Evolutionary conservation across 2,888 invertebrate genomes (phyloP), one percentile per base, ranked within the genome.

Genomic region (Sesia apiformis): DNA sequence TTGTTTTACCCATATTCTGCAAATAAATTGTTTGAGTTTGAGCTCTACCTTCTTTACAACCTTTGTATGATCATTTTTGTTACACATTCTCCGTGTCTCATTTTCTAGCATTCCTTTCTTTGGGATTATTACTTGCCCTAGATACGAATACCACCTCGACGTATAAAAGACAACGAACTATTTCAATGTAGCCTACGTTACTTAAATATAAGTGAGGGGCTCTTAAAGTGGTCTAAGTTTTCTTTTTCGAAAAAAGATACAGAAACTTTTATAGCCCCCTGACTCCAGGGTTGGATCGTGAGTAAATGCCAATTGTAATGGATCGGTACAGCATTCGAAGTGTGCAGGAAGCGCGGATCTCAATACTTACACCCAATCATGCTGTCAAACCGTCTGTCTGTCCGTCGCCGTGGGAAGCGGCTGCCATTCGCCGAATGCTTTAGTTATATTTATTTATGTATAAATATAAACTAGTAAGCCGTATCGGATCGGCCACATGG

Each of bases 301-400:
- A 78, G 74, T 71, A 69, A 70, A 78, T 73, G 83, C 80, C 78
- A 78, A 76, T 70, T 76, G 78, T 81, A 82, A 81, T 80, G 78
- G 77, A 70, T 73, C 69, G 70, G 72, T 38, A 50, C 7, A 70
- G 66, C 74, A 75, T 74, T 76, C 72, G 74, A 38, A 50, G 7
- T 75, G 72, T 67, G 68, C 71, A 69, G 66, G 66, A 69, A 71
- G 59, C 57, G 72, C 71, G 67, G 70, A 64, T 69, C 68, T 67
- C 72, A 70, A 70, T 78, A 80, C 81, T 85, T 84, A 82, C 72
- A 63, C 66, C 74, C 84, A 85, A 86, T 86, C 86, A 82, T 74
- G 64, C 74, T 83, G 85, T 86, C 86, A 85, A 81, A 71, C 79
- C 74, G 74, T 76, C 79, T 64, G 68, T 70, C 67, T 55, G 56